Evolutionary conservation across 2,888 invertebrate genomes (phyloP).

Genomic region (Omphaloscelis lunosa): DNA sequence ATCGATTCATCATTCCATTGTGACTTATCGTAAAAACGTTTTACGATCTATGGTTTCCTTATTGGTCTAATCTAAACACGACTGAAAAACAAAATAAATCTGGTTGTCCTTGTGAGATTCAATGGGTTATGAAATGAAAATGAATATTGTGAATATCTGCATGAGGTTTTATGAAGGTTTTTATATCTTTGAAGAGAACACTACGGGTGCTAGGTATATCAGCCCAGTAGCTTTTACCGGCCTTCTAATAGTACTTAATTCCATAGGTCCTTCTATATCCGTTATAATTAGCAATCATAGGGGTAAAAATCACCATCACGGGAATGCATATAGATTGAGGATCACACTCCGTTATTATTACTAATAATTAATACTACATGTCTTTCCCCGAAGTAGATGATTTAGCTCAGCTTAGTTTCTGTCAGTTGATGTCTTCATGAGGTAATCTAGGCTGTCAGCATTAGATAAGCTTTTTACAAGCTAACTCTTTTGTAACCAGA

Average conservation of each 20-base stretch:
- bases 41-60: constrained; percentile 53
- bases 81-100: constrained; percentile 3
- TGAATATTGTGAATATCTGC: neutral
- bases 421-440: neutral
- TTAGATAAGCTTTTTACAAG: neutral
- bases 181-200: neutral
- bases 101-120: constrained; percentile 10
- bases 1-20: constrained; percentile 45
- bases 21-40: constrained; percentile 44
- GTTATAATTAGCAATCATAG: too few relatives aligned
- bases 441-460: neutral
- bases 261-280: neutral
- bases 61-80: constrained; percentile 36
- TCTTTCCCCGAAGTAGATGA: too few relatives aligned
- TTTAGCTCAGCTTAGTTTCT: neutral
- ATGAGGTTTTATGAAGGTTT: neutral
- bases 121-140: constrained; percentile 7
- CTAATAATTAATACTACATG: too few relatives aligned
- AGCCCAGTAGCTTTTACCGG: neutral
- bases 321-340: neutral
- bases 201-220: neutral
- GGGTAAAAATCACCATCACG: too few relatives aligned
- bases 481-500: neutral
- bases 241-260: neutral
- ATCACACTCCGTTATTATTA: neutral